Base-by-base conservation (phyloP, 2,113 vertebrate species). In the Phalacrocorax aristotelis region DNA sequence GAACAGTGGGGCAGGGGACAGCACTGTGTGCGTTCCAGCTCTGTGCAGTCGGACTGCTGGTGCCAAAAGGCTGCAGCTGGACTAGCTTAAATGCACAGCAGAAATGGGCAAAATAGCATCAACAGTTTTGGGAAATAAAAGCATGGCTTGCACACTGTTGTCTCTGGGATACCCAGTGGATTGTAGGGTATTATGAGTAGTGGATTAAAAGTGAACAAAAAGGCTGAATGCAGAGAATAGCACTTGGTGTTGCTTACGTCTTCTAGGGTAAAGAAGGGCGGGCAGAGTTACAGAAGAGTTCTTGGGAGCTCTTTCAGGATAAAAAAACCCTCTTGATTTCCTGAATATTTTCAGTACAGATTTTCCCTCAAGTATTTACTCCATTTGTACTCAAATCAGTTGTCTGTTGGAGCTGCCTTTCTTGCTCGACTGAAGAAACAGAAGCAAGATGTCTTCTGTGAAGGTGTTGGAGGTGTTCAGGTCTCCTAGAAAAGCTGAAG, bases 111-210 rank as follows among this genome's bases (percentile, higher is more conserved):
- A 0, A 1, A 5, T 9, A 54, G 52, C 25, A 36, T 9, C 34
- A 21, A 1, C 2, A 21, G 34, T 30, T 78, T 44, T 78, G 54
- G 34, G 34, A 75, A 90, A 42, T 49, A 75, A 27, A 15, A 58
- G 13, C 0, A 0, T 44, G 34, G 23, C 6, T 75, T 3, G 3
- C 1, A 0, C 18, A 10, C 36, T 90, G 17, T 8, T 17, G 2
- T 81, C 72, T 87, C 81, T 83, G 54, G 54, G 49, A 14, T 34
- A 58, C 22, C 5, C 11, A 9, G 25, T 16, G 46, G 52, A 60
- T 60, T 26, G 26, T 13, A 29, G 5, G 4, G 17, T 34, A 16
- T 71, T 74, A 60, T 0, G 10, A 66, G 30, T 34, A 23, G 34
- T 2, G n/a, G 70, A 76, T 87, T 68, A 76, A 64, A 68, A 64